Percentiles rank a stretch among this genome's conserved stretches.
Evolutionary conservation across 2,888 invertebrate genomes (phyloP).

Genomic region (Aporophyla lueneburgensis): DNA sequence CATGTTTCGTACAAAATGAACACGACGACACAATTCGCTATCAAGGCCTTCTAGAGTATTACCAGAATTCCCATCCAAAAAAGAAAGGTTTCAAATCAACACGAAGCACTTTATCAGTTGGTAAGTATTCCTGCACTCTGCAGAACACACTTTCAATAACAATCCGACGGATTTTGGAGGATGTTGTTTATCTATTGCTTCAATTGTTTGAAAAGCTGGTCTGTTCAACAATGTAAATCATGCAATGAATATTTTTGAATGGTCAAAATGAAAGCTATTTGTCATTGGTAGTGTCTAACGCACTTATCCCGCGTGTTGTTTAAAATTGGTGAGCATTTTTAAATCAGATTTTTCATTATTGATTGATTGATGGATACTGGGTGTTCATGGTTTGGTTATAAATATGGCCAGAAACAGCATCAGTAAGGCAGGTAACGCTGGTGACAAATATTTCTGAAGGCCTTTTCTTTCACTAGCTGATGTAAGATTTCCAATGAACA

Average conservation of each 20-base stretch:
- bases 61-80: background rate
- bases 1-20: constrained; percentile 27
- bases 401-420: background rate
- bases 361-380: background rate
- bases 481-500: background rate
- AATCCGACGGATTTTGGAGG: background rate
- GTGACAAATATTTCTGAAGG: background rate
- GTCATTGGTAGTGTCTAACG: background rate
- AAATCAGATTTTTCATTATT: background rate
- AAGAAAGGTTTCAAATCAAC: background rate
- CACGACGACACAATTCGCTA: background rate
- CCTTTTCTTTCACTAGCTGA: background rate
- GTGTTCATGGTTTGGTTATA: background rate
- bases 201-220: background rate
- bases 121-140: constrained; percentile 5
- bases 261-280: background rate
- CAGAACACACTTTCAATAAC: background rate
- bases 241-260: background rate
- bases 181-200: background rate
- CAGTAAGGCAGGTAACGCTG: too few species aligned
- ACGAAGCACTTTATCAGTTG: rapidly evolving
- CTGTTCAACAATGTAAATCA: background rate
- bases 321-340: background rate
- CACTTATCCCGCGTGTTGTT: background rate
- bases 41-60: constrained; percentile 32